These are phyloP conservation scores for Microcebus ravelobensis DNA, from an alignment of 2,113 vertebrate genomes.

Conservation along the genomic window DNA sequence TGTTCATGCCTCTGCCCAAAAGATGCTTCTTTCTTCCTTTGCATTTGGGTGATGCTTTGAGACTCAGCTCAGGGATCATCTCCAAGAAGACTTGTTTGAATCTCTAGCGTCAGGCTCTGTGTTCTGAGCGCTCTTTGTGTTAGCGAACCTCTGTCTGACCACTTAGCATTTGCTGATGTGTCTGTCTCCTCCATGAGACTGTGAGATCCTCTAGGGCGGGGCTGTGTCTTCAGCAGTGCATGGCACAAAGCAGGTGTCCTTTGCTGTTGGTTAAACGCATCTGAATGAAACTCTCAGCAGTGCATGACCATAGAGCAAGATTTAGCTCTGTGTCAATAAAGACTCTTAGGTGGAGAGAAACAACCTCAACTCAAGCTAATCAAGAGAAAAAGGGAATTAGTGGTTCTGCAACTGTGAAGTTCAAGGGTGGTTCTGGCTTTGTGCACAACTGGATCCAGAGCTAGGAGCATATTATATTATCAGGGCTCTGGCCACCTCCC, in stretches of 20 bases:
- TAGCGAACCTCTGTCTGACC: not conserved
- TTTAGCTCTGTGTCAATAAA: not conserved
- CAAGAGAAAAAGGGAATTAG: not conserved
- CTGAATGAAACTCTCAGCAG: not conserved
- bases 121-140: not conserved
- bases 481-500: not conserved
- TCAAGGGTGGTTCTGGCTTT: not conserved
- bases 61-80: not conserved
- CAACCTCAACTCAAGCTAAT: not conserved
- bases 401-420: not conserved
- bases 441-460: not conserved
- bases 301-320: not conserved
- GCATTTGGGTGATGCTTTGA: not conserved
- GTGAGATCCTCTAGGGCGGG: not conserved
- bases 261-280: not conserved
- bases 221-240: not conserved
- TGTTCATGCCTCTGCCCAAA: not conserved
- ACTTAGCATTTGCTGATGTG: not conserved
- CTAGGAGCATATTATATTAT: not conserved
- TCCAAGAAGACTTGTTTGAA: not conserved
- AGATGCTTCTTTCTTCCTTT: not conserved
- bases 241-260: not conserved
- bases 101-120: not conserved
- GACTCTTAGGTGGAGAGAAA: not conserved
- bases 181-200: not conserved